Base-by-base conservation (phyloP, 2,888 invertebrate species). In the Chloroclysta siterata region DNA sequence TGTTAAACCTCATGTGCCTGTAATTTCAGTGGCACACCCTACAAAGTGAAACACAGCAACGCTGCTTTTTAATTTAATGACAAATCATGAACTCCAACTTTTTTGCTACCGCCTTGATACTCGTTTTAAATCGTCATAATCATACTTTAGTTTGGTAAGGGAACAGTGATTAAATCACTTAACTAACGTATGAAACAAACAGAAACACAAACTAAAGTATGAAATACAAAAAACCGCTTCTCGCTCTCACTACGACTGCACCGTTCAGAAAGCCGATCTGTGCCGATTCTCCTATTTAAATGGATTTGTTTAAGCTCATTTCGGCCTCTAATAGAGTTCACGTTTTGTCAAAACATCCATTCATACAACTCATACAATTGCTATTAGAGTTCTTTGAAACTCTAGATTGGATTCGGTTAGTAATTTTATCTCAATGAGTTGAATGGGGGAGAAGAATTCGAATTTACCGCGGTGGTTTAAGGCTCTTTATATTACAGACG, bases 271-370 rank as follows among this genome's bases (percentile, higher is more conserved):
- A 72, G 71, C 72, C 73, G 71, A 72, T 71, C 68, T 52, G 71
- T 66, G 39, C 44, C 65, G 71, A 71, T 52, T 65, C 71, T 63
- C 63, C 65, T 60, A 51, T 66, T 70, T 81, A 77, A 82, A 77
- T 73, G 78, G 81, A 82, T 83, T 81, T 78, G 74, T 75, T 69
- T 75, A 73, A 78, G 76, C 78, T 73, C 60, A 51, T 71, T 68
- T 73, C 66, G 63, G 67, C 64, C 66, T 71, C 70, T 79, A 80
- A 84, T 80, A 80, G 78, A 79, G 79, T 79, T 80, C 78, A 78
- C 81, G 81, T 86, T 39, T 84, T 84, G 81, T 81, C 82, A 79
- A 82, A 85, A 85, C 80, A 78, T 77, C 72, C 65, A 61, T 67
- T 65, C 71, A 71, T 74, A 69, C 63, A 59, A 55, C 54, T 60